Evolutionary conservation across 1,140 invertebrate genomes (phyloP).

Genomic region (Drosophila trapezifrons): DNA sequence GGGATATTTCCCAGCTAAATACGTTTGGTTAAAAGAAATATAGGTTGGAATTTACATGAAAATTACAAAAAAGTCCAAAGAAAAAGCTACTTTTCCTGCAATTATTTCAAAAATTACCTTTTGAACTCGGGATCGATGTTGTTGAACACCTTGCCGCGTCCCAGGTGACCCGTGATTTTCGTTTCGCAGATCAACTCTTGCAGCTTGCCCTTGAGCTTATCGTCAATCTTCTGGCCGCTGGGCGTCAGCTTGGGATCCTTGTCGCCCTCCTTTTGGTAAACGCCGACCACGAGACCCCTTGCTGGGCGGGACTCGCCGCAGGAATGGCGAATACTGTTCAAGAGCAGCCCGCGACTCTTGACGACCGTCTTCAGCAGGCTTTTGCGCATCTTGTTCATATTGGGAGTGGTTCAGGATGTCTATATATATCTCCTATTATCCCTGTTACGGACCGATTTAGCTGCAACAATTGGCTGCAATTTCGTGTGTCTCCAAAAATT

Average conservation of each 20-base stretch:
- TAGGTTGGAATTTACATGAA: too few species aligned
- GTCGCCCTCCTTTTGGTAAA: slow-evolving; percentile 73
- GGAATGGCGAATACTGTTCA: slow-evolving; percentile 33
- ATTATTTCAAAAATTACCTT: too few species aligned
- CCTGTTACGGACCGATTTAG: slow-evolving; percentile 11
- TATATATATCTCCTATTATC: neutral
- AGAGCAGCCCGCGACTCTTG: neutral
- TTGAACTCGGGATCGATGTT: slow-evolving; percentile 86
- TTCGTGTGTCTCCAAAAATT: slow-evolving; percentile 7
- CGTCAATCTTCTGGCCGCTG: slow-evolving; percentile 64
- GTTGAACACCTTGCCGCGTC: slow-evolving; percentile 86
- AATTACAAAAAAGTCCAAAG: too few species aligned
- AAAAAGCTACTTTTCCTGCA: too few species aligned
- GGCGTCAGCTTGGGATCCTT: slow-evolving; percentile 61
- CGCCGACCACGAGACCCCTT: slow-evolving; percentile 75
- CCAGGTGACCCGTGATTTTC: slow-evolving; percentile 82
- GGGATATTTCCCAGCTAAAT: too few species aligned
- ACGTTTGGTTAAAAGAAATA: too few species aligned
- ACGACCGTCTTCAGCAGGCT: neutral
- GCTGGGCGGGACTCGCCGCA: slow-evolving; percentile 3
- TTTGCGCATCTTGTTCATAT: slow-evolving; percentile 27
- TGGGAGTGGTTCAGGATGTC: too few species aligned
- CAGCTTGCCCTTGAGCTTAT: slow-evolving; percentile 65
- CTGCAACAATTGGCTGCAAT: slow-evolving; percentile 1
- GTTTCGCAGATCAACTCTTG: slow-evolving; percentile 59